Conservation (phyloP, 2,113 vertebrate species). For the Ailurus styani region DNA sequence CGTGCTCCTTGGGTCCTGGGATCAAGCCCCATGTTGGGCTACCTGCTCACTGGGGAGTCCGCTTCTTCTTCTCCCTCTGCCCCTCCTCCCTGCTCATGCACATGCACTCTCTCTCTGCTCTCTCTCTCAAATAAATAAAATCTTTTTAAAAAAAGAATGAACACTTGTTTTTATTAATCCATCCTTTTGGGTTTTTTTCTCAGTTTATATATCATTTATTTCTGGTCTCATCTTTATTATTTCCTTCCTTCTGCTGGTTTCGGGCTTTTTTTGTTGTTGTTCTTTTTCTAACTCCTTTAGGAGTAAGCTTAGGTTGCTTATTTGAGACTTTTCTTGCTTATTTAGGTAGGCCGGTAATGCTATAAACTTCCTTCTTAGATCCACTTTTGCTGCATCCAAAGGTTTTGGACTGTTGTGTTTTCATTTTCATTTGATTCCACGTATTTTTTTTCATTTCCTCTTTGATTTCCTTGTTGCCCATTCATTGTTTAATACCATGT, state of each 20-base stretch:
- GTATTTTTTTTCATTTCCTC: not conserved
- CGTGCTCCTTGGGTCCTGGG: not conserved
- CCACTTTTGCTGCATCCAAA: not conserved
- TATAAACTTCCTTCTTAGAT: not conserved
- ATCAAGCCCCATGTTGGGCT: not conserved
- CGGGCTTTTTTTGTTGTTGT: not conserved
- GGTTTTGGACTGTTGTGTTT: not conserved
- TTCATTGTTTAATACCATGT: not conserved
- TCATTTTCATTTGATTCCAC: not conserved
- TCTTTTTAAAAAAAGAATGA: not conserved
- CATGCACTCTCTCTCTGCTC: not conserved
- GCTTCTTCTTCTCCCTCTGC: not conserved
- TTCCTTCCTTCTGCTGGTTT: not conserved
- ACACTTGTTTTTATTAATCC: not conserved
- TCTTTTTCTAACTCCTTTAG: not conserved
- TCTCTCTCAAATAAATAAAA: not conserved
- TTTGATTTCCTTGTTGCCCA: not conserved
- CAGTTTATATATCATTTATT: not conserved
- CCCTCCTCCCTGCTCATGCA: not conserved
- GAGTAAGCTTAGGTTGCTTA: not conserved
- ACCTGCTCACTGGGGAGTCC: not conserved
- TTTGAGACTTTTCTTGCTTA: not conserved
- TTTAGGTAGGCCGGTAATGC: not conserved
- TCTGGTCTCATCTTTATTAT: not conserved
- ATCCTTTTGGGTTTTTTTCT: not conserved